A percentile compares a stretch with the other conserved stretches of the same genome.
These are phyloP conservation scores for Centropyge bicolor DNA, from an alignment of 2,797 vertebrate genomes.

Conservation along the genomic window DNA sequence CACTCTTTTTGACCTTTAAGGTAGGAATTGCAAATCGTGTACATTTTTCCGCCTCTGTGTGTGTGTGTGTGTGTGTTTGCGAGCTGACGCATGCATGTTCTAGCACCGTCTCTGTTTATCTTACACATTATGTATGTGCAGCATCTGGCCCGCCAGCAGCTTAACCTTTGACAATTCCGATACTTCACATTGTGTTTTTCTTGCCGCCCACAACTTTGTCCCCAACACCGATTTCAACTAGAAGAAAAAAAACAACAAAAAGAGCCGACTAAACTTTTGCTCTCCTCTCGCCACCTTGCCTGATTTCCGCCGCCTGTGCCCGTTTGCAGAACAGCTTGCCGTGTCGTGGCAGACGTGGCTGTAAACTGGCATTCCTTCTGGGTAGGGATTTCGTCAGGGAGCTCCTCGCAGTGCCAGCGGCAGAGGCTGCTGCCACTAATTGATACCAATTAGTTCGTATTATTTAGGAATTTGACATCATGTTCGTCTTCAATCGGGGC, in stretches of 20 bases:
- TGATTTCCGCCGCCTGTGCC: slow-evolving; percentile 44
- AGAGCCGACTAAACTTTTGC: background rate
- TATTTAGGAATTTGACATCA: slow-evolving; percentile 76
- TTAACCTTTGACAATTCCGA: slow-evolving; percentile 54
- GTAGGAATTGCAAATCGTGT: slow-evolving; percentile 53
- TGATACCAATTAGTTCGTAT: slow-evolving; percentile 75
- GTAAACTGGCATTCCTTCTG: slow-evolving; percentile 65
- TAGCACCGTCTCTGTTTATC: slow-evolving; percentile 23
- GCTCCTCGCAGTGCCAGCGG: slow-evolving; percentile 55
- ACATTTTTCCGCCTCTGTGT: slow-evolving; percentile 16
- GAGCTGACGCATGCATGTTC: slow-evolving; percentile 14
- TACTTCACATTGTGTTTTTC: background rate
- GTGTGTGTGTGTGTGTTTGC: slow-evolving; percentile 38
- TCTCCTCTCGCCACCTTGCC: slow-evolving; percentile 11
- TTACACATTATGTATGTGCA: slow-evolving; percentile 22
- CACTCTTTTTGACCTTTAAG: slow-evolving; percentile 64
- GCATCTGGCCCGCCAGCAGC: slow-evolving; percentile 32
- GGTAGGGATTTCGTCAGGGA: slow-evolving; percentile 59
- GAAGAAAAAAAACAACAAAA: background rate
- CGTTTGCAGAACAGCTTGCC: slow-evolving; percentile 61
- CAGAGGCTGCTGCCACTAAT: slow-evolving; percentile 64
- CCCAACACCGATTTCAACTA: background rate
- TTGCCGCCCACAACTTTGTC: slow-evolving; percentile 24
- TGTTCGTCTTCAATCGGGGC: slow-evolving; percentile 68
- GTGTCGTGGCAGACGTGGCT: slow-evolving; percentile 55